phyloP scores from a whole-genome alignment of 2,888 invertebrate species.

The Spilarctia lutea region DNA sequence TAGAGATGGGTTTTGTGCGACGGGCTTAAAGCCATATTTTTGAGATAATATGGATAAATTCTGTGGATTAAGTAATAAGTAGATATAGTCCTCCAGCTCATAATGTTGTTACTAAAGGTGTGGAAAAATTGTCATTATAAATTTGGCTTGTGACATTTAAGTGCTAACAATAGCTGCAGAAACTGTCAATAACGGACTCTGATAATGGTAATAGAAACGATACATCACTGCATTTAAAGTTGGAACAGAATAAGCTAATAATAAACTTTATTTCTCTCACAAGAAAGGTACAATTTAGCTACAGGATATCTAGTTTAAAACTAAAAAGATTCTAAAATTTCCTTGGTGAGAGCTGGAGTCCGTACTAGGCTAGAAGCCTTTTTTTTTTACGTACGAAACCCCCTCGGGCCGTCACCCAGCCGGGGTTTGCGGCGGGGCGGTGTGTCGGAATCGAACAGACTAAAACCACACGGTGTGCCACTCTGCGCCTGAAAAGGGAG shows the following conservation, averaged over 20 bases:
- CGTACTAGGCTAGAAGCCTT: no score
- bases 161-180: not conserved
- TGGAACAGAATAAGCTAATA: not conserved
- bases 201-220: not conserved
- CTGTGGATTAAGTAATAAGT: conserved; percentile 47
- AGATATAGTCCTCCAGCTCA: not conserved
- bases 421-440: no score
- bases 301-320: no score
- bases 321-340: no score
- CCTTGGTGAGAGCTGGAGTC: no score
- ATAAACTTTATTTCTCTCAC: no score
- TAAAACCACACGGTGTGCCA: no score
- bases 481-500: no score
- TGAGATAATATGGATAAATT: conserved; percentile 51
- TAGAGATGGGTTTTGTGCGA: conserved; percentile 33
- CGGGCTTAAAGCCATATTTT: conserved; percentile 53
- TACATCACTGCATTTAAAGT: not conserved
- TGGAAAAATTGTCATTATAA: not conserved
- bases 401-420: no score
- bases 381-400: no score
- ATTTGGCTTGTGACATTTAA: not conserved
- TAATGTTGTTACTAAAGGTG: not conserved
- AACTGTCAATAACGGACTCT: not conserved
- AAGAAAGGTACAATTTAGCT: no score
- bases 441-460: no score